Conservation (phyloP, 2,888 invertebrate species). For the Eurytoma californica region DNA sequence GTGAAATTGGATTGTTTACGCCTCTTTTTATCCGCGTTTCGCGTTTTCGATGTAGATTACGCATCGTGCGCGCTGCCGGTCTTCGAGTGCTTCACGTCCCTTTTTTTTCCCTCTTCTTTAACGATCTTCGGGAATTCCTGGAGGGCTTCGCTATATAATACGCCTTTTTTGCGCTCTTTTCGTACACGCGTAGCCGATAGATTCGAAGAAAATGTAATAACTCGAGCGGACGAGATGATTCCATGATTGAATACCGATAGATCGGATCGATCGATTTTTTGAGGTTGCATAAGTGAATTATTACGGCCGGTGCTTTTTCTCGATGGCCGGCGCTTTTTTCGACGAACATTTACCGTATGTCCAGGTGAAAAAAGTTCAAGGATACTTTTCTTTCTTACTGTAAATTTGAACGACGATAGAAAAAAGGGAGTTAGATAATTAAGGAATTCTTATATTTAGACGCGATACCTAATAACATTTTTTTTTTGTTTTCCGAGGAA, state of each 20-base stretch:
- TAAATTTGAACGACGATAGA: not conserved
- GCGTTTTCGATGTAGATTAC: slow-evolving; percentile 37
- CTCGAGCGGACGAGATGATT: slow-evolving; percentile 18
- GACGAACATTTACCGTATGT: not conserved
- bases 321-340: not conserved
- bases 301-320: not conserved
- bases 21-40: slow-evolving; percentile 23
- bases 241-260: slow-evolving; percentile 31
- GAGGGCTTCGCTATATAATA: not conserved
- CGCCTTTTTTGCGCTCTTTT: not conserved
- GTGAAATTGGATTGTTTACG: slow-evolving; percentile 54
- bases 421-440: too few relatives aligned
- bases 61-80: not conserved
- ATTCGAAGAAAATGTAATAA: slow-evolving; percentile 37
- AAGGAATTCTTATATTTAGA: too few relatives aligned
- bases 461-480: too few relatives aligned
- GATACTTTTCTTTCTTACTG: slow-evolving; percentile 11
- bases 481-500: too few relatives aligned
- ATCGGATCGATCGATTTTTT: not conserved
- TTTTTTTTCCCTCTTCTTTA: not conserved
- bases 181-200: not conserved
- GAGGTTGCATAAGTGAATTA: slow-evolving; percentile 43
- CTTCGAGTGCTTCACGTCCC: not conserved
- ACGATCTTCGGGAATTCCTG: slow-evolving; percentile 22
- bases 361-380: not conserved